Evolutionary conservation across 2,888 invertebrate species (phyloP), one percentile per base, ranked within the genome.

Genomic region (Antheraea assamensis): DNA sequence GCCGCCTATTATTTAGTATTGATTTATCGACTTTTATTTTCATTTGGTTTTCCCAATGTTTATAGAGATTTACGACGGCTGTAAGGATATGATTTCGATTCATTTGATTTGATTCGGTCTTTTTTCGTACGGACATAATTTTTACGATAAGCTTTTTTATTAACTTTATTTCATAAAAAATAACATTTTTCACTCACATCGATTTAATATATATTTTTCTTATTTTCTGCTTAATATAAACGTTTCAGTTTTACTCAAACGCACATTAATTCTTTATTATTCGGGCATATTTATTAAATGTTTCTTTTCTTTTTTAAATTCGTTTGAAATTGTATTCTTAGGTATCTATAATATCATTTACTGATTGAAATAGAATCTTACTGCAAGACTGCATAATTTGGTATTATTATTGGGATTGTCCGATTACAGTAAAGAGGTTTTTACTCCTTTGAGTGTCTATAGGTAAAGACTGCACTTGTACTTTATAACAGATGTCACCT

Each of bases 1-100:
- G 79, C 78, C 77, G 61, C 30, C 88, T 90, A 91, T 90, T 92
- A 91, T 90, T 90, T 90, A 90, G 89, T 90, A 91, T 92, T 89
- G 92, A 92, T 92, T 64, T 64, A 64, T 85, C 76, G 77, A 87
- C 83, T 81, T 86, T 83, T 87, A 87, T 90, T 92, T 90, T 90
- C 88, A 87, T 88, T 87, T 77, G 61, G 83, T 85, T 85, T 85
- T 87, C 87, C 77, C 83, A 85, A 83, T 88, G 88, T 90, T 90
- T 89, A 85, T 86, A 85, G 80, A 85, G 88, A 90, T 90, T 91
- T 88, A 85, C 82, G 83, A 87, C 80, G 83, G 78, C 83, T 88
- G 84, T 86, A 84, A 84, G 81, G 77, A 84, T 81, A 85, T 84
- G 84, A 87, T 87, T 87, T 85, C 76, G 79, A 82, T 83, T 82